These are phyloP conservation scores for Ashinkailepas kermadecensis DNA, from an alignment of 2,888 invertebrate genomes.

Conservation along the genomic window DNA sequence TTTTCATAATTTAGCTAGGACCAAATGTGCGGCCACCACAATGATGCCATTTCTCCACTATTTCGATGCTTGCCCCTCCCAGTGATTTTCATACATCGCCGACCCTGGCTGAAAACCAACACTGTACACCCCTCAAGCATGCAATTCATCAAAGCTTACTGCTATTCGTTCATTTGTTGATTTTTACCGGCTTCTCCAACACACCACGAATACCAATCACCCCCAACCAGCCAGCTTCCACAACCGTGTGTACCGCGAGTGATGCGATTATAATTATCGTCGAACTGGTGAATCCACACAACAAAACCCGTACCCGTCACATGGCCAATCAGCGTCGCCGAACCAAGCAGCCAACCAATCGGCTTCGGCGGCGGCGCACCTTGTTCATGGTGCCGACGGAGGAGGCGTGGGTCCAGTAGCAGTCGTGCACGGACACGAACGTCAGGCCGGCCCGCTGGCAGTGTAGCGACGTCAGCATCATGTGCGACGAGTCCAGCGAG, in stretches of 20 bases:
- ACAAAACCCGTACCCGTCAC: not conserved
- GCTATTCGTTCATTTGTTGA: no score
- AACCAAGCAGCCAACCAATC: not conserved
- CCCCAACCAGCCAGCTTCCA: not conserved
- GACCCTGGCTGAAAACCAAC: no score
- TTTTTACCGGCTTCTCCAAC: not conserved
- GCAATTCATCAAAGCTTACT: no score
- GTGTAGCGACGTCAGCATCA: slow-evolving; percentile 95
- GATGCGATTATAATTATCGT: not conserved
- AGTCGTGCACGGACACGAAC: slow-evolving; percentile 97
- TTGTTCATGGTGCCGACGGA: slow-evolving; percentile 80
- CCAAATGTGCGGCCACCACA: no score
- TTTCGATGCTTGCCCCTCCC: no score
- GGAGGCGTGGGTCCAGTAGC: slow-evolving; percentile 96
- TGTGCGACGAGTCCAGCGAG: slow-evolving; percentile 95
- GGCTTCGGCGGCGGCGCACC: slow-evolving; percentile 46
- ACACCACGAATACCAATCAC: not conserved
- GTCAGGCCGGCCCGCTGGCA: slow-evolving; percentile 73
- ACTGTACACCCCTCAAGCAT: no score
- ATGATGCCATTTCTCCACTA: no score
- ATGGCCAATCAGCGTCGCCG: not conserved
- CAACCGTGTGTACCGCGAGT: not conserved
- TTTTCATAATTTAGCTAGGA: no score
- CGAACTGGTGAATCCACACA: not conserved
- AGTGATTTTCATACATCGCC: no score